Evolutionary conservation across 2,888 invertebrate genomes (phyloP).

Genomic region (Ectemnius cavifrons): DNA sequence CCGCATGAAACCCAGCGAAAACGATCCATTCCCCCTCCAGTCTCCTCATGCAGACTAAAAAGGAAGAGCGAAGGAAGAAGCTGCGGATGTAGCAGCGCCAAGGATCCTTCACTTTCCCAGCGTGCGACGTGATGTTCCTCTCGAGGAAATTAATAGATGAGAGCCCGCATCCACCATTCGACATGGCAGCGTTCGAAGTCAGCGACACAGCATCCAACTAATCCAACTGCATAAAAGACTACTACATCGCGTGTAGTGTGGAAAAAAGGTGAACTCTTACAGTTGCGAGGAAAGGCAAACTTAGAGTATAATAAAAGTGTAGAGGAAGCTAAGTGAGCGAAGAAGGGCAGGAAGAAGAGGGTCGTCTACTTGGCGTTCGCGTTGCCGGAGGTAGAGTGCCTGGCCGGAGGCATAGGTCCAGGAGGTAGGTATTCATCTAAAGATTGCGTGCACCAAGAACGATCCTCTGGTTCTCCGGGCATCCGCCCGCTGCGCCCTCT

Average conservation of each 20-base stretch:
- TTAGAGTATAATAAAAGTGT: constrained; percentile 44
- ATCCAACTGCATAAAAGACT: constrained; percentile 13
- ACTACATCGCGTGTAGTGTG: constrained; percentile 27
- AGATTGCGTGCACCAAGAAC: constrained; percentile 73
- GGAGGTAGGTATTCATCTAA: constrained; percentile 74
- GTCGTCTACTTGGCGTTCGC: constrained; percentile 53
- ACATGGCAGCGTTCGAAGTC: no score
- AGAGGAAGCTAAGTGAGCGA: constrained; percentile 30
- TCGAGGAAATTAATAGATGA: no score
- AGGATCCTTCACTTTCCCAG: background rate
- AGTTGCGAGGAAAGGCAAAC: no score
- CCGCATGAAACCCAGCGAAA: background rate
- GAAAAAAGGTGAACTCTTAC: constrained; percentile 28
- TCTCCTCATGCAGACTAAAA: no score
- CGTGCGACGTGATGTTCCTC: background rate
- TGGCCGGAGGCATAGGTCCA: constrained; percentile 58
- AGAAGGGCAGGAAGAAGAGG: constrained; percentile 50
- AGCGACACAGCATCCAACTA: no score
- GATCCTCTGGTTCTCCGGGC: constrained; percentile 51
- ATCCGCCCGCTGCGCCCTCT: constrained; percentile 21
- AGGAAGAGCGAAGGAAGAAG: no score
- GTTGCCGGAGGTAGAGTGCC: constrained; percentile 61
- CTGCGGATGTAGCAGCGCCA: no score
- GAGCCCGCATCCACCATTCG: no score
- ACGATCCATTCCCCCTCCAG: no score